Evolutionary conservation across 2,888 invertebrate genomes (phyloP).

Genomic region (Cryptus armator): DNA sequence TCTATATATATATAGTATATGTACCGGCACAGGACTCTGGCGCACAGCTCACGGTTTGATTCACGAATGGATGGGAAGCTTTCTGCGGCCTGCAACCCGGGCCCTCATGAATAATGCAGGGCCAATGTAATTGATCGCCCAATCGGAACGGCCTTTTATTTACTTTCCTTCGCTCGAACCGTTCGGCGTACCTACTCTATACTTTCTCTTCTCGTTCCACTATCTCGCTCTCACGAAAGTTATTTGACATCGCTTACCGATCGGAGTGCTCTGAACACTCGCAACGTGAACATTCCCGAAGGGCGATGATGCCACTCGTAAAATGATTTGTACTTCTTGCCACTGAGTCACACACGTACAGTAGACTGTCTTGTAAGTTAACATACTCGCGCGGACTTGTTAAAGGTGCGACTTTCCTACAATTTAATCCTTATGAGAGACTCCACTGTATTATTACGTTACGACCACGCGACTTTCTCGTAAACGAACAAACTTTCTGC

Average conservation of each 20-base stretch:
- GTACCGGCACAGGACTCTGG: constrained; percentile 63
- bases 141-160: constrained; percentile 85
- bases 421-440: not conserved
- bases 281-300: constrained; percentile 47
- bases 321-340: constrained; percentile 44
- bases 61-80: constrained; percentile 72
- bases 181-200: constrained; percentile 77
- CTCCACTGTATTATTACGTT: constrained; percentile 19
- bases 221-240: constrained; percentile 76
- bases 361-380: not conserved
- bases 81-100: constrained; percentile 82
- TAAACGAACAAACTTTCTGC: constrained; percentile 25
- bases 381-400: not conserved
- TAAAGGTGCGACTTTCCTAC: not conserved
- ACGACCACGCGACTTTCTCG: constrained; percentile 17
- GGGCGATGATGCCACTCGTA: constrained; percentile 50
- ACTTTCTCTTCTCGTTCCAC: constrained; percentile 39
- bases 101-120: constrained; percentile 84
- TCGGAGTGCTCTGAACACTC: constrained; percentile 75
- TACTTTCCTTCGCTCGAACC: constrained; percentile 83
- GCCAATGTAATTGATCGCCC: constrained; percentile 85
- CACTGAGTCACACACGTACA: not conserved
- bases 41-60: constrained; percentile 76
- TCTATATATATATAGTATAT: constrained; percentile 45
- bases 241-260: constrained; percentile 83